Evolutionary conservation across 2,888 invertebrate genomes (phyloP).

Genomic region (Saturnia japonica): DNA sequence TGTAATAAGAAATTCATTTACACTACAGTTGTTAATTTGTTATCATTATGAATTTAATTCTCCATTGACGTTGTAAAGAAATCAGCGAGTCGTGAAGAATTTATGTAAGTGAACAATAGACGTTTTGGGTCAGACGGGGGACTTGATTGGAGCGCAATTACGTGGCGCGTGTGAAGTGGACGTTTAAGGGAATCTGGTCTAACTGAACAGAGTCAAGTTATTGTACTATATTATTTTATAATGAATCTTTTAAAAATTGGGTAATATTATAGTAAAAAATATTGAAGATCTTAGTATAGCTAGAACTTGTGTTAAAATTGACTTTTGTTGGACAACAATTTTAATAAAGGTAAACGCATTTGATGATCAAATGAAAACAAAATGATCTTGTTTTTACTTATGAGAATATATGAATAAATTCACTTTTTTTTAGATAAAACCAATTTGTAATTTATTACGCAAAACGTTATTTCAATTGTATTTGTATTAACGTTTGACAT

Average conservation of each 20-base stretch:
- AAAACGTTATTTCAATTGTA: too few relatives aligned
- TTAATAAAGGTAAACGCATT: background rate
- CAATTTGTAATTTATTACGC: too few relatives aligned
- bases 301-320: too few relatives aligned
- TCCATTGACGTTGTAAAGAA: background rate
- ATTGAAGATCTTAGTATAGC: too few relatives aligned
- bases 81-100: slow-evolving; percentile 8
- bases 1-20: background rate
- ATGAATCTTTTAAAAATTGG: too few relatives aligned
- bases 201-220: slow-evolving; percentile 24
- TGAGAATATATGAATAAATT: too few relatives aligned
- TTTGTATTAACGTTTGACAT: too few relatives aligned
- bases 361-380: background rate
- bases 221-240: too few relatives aligned
- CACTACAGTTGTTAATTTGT: background rate
- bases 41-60: slow-evolving; percentile 8
- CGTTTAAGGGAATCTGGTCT: slow-evolving; percentile 26
- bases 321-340: background rate
- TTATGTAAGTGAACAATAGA: slow-evolving; percentile 31
- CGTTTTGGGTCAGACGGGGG: slow-evolving; percentile 44
- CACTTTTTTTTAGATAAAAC: too few relatives aligned
- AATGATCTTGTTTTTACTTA: too few relatives aligned
- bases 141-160: slow-evolving; percentile 47
- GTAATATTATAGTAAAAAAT: too few relatives aligned
- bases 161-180: slow-evolving; percentile 34